These are phyloP conservation scores for Plagodis pulveraria DNA, from an alignment of 2,888 invertebrate species.

Conservation along the genomic window DNA sequence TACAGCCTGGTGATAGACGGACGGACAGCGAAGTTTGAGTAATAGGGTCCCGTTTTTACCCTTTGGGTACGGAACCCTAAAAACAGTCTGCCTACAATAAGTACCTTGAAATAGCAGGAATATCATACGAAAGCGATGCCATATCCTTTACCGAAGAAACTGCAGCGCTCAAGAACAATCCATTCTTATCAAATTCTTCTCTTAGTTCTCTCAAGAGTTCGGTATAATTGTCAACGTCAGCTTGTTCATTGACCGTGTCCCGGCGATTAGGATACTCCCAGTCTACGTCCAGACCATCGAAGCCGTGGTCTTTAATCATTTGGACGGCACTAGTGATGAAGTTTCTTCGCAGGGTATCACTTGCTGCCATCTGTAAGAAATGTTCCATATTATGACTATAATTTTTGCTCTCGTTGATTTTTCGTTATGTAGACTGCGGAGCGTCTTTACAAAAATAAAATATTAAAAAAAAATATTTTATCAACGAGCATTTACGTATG, in stretches of 20 bases:
- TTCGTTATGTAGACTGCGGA: no score
- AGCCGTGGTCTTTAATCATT: conserved; percentile 83
- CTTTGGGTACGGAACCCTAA: no score
- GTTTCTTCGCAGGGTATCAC: conserved; percentile 63
- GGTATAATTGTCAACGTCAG: conserved; percentile 81
- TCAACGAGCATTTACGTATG: background rate
- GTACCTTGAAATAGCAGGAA: conserved; percentile 82
- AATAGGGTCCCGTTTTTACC: no score
- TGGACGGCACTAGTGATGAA: conserved; percentile 84
- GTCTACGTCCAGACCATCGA: conserved; percentile 90
- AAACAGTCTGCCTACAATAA: no score
- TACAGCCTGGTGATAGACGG: no score
- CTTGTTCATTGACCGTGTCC: conserved; percentile 68
- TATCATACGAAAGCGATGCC: conserved; percentile 85
- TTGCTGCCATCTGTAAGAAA: conserved; percentile 67
- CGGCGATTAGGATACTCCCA: conserved; percentile 89
- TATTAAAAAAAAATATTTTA: background rate
- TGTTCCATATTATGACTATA: no score
- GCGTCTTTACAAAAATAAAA: no score
- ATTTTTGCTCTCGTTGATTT: no score
- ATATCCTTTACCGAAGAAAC: conserved; percentile 81
- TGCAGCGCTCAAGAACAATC: conserved; percentile 84
- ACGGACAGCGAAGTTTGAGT: no score
- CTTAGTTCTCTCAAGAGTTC: conserved; percentile 83
- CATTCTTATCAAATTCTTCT: conserved; percentile 78